A percentile compares a stretch with the other conserved stretches of the same genome.
Conservation (phyloP, 2,113 vertebrate species). For the Melozone crissalis region DNA sequence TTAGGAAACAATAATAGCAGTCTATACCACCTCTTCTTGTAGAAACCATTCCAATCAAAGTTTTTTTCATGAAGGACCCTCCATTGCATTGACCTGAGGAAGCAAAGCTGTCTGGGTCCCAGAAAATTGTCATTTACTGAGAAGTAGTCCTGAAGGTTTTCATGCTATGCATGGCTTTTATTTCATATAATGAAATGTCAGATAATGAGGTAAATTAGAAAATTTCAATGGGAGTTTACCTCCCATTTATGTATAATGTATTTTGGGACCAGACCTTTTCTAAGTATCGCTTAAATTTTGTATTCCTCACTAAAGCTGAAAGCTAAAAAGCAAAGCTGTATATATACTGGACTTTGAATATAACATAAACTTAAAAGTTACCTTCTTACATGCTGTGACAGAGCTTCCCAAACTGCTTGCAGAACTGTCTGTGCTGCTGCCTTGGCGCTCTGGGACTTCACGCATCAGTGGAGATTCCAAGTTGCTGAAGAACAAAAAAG, state of each 20-base stretch:
- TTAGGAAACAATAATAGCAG: background rate
- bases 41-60: background rate
- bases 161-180: background rate
- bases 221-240: background rate
- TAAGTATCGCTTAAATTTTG: background rate
- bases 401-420: slow-evolving; percentile 80
- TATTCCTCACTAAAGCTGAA: background rate
- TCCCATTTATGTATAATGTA: background rate
- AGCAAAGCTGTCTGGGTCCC: background rate
- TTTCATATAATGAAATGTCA: background rate
- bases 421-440: slow-evolving; percentile 66
- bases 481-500: slow-evolving; percentile 76
- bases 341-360: background rate
- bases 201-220: background rate
- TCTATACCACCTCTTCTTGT: background rate
- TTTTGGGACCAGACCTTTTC: background rate
- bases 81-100: background rate
- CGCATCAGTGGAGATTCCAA: slow-evolving; percentile 86
- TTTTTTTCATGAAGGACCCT: background rate
- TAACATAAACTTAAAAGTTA: slow-evolving; percentile 60
- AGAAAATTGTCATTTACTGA: background rate
- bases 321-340: background rate
- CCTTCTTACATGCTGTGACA: slow-evolving; percentile 94
- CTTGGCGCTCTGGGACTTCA: slow-evolving; percentile 75
- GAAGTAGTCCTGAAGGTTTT: background rate